These are phyloP conservation scores for Todiramphus saurophagus DNA, from an alignment of 2,113 vertebrate genomes.

Conservation along the genomic window DNA sequence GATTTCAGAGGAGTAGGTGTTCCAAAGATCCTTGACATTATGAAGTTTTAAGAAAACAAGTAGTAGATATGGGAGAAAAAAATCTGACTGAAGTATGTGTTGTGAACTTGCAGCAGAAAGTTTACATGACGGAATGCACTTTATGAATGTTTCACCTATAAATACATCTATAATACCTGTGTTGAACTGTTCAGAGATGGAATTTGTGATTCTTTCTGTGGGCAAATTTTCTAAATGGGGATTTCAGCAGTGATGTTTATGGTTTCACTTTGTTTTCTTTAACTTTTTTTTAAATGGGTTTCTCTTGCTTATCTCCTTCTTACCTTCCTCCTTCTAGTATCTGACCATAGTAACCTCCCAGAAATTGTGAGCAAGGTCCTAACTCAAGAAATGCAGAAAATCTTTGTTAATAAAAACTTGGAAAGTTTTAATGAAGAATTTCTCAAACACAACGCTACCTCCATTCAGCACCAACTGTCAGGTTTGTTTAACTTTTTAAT, in stretches of 20 bases:
- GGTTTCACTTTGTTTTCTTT: background rate
- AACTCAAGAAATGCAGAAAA: conserved; percentile 80
- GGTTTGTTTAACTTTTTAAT: conserved; percentile 54
- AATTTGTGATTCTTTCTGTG: background rate
- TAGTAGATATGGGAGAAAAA: background rate
- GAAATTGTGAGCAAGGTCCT: conserved; percentile 80
- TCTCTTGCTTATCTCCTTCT: background rate
- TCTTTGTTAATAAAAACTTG: conserved; percentile 78
- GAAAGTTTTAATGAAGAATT: conserved; percentile 82
- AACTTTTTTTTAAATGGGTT: background rate
- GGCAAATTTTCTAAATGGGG: background rate
- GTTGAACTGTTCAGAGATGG: background rate
- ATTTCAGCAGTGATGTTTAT: background rate
- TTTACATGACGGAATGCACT: background rate
- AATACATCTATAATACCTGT: background rate
- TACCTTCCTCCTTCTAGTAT: conserved; percentile 61
- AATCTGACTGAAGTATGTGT: background rate
- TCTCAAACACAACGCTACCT: conserved; percentile 78
- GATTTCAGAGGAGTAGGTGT: background rate
- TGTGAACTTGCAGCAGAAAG: background rate
- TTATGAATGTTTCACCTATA: background rate
- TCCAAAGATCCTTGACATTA: background rate
- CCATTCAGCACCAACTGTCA: conserved; percentile 80
- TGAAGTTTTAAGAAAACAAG: background rate
- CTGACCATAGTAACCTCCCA: conserved; percentile 80